Conservation (phyloP, 1,140 invertebrate genomes). For the Vollenhovia emeryi region DNA sequence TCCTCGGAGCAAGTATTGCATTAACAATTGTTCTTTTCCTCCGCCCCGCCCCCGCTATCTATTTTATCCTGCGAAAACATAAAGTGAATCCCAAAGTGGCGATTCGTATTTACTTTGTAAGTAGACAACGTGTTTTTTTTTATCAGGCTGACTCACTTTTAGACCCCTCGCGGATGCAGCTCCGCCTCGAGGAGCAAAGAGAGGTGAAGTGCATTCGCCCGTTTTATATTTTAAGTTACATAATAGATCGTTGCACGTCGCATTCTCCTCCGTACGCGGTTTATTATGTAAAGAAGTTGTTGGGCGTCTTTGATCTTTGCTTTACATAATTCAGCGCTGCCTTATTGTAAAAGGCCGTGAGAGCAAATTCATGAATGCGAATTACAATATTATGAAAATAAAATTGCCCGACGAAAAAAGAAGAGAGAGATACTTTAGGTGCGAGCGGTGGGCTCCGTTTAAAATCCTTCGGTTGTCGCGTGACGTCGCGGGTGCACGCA, state of each 20-base stretch:
- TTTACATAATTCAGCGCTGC: constrained; percentile 25
- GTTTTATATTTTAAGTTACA: constrained; percentile 22
- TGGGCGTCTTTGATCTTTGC: neutral
- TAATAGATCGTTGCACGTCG: neutral
- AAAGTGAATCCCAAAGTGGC: constrained; percentile 10
- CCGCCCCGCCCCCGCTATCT: neutral
- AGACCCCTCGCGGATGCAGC: neutral
- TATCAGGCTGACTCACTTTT: constrained; percentile 23
- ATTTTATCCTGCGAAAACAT: neutral
- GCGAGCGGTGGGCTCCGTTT: neutral
- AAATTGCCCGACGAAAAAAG: neutral
- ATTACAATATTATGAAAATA: constrained; percentile 5
- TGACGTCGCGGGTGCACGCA: neutral
- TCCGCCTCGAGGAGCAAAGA: neutral
- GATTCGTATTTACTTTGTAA: constrained; percentile 21
- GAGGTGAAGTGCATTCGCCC: constrained; percentile 3
- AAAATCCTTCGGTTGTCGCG: neutral
- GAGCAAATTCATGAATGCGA: constrained; percentile 15
- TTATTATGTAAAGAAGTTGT: neutral
- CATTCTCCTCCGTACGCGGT: neutral
- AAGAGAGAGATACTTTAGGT: neutral
- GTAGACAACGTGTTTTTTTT: constrained; percentile 17
- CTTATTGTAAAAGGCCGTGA: neutral
- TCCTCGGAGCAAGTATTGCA: neutral
- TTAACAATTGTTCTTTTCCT: neutral